Percentiles rank a stretch among this genome's conserved stretches.
Conservation (phyloP, 2,888 invertebrate genomes). For the Caenorhabditis uteleia region DNA sequence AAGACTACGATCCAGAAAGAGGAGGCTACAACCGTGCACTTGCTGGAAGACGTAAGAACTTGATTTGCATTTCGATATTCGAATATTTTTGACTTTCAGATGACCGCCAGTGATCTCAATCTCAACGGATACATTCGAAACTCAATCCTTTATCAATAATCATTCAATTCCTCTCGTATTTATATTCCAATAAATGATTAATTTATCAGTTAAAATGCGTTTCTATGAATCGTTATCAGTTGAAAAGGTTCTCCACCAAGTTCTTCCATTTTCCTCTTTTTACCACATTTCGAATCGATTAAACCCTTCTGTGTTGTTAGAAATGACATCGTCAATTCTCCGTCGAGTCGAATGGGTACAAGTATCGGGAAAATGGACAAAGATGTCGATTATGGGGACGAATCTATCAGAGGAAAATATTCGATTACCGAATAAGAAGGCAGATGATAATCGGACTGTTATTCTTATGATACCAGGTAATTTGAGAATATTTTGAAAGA, state of each 20-base stretch:
- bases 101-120: constrained; percentile 1
- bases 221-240: no score
- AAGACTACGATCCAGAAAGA: constrained; percentile 93
- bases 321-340: constrained; percentile 35
- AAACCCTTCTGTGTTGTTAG: neutral
- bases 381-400: constrained; percentile 56
- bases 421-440: constrained; percentile 13
- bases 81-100: neutral
- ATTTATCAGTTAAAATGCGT: neutral
- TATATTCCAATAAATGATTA: neutral
- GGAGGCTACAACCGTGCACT: constrained; percentile 84
- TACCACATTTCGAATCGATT: no score
- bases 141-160: neutral
- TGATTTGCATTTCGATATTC: neutral
- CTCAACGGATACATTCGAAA: neutral
- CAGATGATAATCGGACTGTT: constrained; percentile 40
- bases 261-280: no score
- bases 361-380: constrained; percentile 58
- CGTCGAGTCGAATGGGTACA: constrained; percentile 52
- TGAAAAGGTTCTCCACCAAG: no score
- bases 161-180: neutral
- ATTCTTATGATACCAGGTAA: constrained; percentile 61
- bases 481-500: no score
- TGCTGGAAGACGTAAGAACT: constrained; percentile 35
- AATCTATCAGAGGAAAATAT: constrained; percentile 46